Evolutionary conservation across 2,888 invertebrate genomes (phyloP).

Genomic region (Ophraella communa): DNA sequence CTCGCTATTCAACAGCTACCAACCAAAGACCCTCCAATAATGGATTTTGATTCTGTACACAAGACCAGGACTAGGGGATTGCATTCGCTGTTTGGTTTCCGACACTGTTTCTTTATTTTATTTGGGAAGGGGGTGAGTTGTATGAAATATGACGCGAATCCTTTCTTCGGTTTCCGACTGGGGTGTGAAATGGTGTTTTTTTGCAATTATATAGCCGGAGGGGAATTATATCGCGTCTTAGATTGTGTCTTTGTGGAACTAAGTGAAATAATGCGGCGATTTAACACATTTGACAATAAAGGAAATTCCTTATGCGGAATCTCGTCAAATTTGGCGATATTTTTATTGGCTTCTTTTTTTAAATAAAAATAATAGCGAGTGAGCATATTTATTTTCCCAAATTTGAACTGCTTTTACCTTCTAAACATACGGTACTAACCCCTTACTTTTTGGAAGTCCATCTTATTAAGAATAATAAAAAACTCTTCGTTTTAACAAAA

Average conservation of each 20-base stretch:
- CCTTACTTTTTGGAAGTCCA: too few species aligned
- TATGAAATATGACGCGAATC: constrained; percentile 40
- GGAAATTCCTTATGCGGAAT: too few species aligned
- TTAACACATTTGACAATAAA: background rate
- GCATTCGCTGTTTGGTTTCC: constrained; percentile 48
- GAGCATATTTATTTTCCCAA: too few species aligned
- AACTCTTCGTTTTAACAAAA: too few species aligned
- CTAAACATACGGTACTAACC: too few species aligned
- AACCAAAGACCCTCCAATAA: constrained; percentile 48
- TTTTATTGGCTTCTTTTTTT: too few species aligned
- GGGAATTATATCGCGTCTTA: constrained; percentile 8
- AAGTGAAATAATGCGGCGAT: too few species aligned
- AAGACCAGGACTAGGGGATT: constrained; percentile 50
- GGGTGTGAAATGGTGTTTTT: constrained; percentile 41
- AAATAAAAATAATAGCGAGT: too few species aligned
- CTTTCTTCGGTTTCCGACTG: constrained; percentile 22
- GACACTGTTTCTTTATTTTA: constrained; percentile 48
- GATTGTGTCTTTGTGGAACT: constrained; percentile 1
- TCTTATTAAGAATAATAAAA: too few species aligned
- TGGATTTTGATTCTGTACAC: constrained; percentile 58
- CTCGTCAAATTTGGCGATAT: too few species aligned
- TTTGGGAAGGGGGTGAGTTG: constrained; percentile 26
- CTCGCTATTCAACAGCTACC: constrained; percentile 41
- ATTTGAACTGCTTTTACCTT: too few species aligned
- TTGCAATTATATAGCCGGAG: constrained; percentile 32